These are phyloP conservation scores for Gallirallus australis DNA, from an alignment of 2,797 vertebrate species.

Conservation along the genomic window DNA sequence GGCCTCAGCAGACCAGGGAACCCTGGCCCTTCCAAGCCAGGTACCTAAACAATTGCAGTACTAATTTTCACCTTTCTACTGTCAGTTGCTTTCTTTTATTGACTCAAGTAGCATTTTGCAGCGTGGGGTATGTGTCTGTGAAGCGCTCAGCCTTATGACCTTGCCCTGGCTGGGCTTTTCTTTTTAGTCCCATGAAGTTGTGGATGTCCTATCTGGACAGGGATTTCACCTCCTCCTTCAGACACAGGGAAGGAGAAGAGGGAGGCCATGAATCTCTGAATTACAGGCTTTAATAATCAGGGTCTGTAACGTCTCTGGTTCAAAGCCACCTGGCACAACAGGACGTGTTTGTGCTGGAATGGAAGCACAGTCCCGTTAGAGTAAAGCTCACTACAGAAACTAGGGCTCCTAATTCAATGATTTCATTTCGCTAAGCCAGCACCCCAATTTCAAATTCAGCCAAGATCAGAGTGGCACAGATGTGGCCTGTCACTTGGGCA, in stretches of 20 bases:
- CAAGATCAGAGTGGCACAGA: neutral
- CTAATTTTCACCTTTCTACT: neutral
- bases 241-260: neutral
- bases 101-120: neutral
- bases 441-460: neutral
- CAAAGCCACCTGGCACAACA: neutral
- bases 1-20: neutral
- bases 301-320: fast-evolving
- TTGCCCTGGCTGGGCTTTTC: neutral
- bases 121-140: neutral
- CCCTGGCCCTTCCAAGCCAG: neutral
- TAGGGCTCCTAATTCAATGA: neutral
- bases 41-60: neutral
- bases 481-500: neutral
- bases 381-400: neutral
- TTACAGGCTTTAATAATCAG: neutral
- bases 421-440: neutral
- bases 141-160: neutral
- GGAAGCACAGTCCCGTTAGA: neutral
- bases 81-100: neutral
- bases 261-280: neutral
- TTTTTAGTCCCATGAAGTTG: neutral
- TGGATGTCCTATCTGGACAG: neutral
- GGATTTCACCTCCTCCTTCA: neutral
- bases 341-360: neutral